These are phyloP conservation scores for Archocentrus centrarchus DNA, from an alignment of 2,113 vertebrate species.

Conservation along the genomic window DNA sequence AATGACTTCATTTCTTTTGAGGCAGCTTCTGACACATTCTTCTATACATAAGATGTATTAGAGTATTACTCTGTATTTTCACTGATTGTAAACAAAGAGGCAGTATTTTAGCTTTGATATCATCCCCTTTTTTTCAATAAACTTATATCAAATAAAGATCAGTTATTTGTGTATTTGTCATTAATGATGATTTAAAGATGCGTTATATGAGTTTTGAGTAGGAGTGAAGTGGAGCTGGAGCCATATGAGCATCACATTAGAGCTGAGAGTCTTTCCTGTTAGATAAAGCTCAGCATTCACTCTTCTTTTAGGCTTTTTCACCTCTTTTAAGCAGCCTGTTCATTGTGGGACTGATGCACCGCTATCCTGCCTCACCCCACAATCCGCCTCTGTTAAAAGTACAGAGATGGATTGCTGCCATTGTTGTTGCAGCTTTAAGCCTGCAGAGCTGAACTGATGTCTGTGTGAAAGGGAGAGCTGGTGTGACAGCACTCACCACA, in stretches of 20 bases:
- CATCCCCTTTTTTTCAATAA: constrained; percentile 78
- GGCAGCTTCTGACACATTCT: constrained; percentile 75
- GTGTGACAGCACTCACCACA: neutral
- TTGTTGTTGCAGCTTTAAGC: constrained; percentile 1
- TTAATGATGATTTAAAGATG: neutral
- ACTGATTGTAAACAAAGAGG: constrained; percentile 72
- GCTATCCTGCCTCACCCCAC: neutral
- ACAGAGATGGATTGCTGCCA: neutral
- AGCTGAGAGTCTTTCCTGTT: neutral
- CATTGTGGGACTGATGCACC: neutral
- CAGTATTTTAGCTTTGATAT: constrained; percentile 69
- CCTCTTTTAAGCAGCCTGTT: neutral
- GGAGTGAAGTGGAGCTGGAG: neutral
- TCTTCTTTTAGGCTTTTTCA: neutral
- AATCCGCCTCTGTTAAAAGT: neutral
- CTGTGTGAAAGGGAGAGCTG: constrained; percentile 3
- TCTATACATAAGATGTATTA: constrained; percentile 52
- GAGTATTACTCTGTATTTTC: constrained; percentile 64
- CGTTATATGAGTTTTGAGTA: neutral
- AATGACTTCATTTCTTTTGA: constrained; percentile 64
- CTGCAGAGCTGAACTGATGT: constrained; percentile 12
- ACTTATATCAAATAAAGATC: constrained; percentile 45
- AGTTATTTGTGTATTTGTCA: neutral
- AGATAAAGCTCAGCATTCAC: neutral
- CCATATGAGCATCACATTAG: neutral